phyloP scores from a whole-genome alignment of 2,113 vertebrate genomes.

The Bubo scandiacus region DNA sequence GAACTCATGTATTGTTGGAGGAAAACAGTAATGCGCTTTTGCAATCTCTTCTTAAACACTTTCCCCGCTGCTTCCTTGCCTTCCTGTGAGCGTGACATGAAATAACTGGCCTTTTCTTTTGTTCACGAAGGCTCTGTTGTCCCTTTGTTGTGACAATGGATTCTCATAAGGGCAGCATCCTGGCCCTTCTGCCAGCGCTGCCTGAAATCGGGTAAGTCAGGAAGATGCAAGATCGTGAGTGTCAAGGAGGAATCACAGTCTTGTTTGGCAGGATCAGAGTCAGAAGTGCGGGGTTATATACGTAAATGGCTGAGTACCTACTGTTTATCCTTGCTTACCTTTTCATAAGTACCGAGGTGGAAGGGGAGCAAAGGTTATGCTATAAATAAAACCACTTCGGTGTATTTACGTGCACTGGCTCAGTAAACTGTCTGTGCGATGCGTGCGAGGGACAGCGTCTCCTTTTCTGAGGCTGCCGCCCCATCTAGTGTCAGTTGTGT shows the following conservation, averaged over 20 bases:
- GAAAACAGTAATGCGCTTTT: fast-evolving
- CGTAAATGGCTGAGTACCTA: background rate
- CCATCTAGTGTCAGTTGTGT: background rate
- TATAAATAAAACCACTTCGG: background rate
- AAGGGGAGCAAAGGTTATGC: background rate
- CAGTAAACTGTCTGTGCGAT: fast-evolving
- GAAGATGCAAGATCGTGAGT: background rate
- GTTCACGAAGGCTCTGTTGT: background rate
- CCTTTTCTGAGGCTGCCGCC: background rate
- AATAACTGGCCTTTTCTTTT: background rate
- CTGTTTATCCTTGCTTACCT: background rate
- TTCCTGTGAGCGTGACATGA: background rate
- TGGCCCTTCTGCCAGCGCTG: background rate
- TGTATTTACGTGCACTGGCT: background rate
- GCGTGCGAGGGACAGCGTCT: background rate
- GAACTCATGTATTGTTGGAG: background rate
- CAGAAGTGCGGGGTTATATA: background rate
- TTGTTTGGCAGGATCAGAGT: background rate
- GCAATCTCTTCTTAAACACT: background rate
- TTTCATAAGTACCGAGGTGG: background rate
- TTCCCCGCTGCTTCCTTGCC: background rate
- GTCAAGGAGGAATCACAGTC: background rate
- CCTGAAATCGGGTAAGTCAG: background rate
- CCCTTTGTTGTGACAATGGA: background rate
- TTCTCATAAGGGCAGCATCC: background rate